Base-by-base conservation (phyloP, 2,797 vertebrate species). In the Sebastes paucispinis region DNA sequence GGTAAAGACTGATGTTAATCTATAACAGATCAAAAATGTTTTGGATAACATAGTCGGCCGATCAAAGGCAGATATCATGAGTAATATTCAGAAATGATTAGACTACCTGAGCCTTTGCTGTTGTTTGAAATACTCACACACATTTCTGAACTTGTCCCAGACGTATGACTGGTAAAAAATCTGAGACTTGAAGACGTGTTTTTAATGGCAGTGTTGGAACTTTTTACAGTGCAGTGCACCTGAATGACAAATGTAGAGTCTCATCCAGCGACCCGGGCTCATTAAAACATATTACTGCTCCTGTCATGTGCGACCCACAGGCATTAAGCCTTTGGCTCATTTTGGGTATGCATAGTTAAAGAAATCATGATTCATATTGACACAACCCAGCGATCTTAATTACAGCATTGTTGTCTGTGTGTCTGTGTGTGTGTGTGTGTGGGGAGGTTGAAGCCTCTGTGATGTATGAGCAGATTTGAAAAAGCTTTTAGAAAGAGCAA, bases 261-360 rank as follows among this genome's bases (percentile, higher is more conserved):
- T 84, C 59, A 77, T 83, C 67, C 25, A 22, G 60, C 60, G 34
- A 83, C 50, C 59, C 1, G 1, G 59, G 64, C 81, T 90, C 87
- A 86, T 91, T 90, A 89, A 85, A 89, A 83, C 78, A 82, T 72
- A 87, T 91, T 82, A 83, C 82, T 80, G 73, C 67, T 73, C 58
- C 78, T 81, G 78, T 86, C 88, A 83, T 80, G 71, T 69, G 70
- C 34, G 82, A 60, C 73, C 87, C 68, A 72, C 59, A 47, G 71
- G 78, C 83, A 73, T 68, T 75, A 78, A 75, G 88, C 76, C 74
- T 69, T 22, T 70, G 76, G 89, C 80, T 76, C 83, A 83, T 32
- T 89, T 83, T 74, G 34, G 75, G 66, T 73, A 60, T 86, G 71
- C 69, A 88, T 75, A 78, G 69, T 84, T 77, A 80, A 75, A 89